Evolutionary conservation across 2,113 vertebrate genomes (phyloP).

Genomic region (Macquaria ambigua): DNA sequence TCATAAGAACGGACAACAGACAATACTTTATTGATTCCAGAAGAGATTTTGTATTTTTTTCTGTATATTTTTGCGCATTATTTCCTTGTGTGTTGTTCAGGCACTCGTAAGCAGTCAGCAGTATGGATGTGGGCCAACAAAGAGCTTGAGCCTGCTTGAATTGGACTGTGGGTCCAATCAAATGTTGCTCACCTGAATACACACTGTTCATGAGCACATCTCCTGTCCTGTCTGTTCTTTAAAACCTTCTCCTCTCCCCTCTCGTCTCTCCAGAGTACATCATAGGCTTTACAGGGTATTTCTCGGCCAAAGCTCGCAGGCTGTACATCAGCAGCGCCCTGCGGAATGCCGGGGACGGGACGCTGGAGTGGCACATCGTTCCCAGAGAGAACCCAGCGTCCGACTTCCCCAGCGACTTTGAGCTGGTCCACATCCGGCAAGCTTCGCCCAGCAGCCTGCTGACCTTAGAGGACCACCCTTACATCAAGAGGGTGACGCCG

Average conservation of each 20-base stretch:
- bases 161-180: background rate
- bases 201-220: background rate
- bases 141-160: background rate
- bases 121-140: background rate
- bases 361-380: slow-evolving; percentile 94
- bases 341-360: slow-evolving; percentile 84
- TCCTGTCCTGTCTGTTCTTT: background rate
- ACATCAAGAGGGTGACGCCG: slow-evolving; percentile 96
- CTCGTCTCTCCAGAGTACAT: slow-evolving; percentile 90
- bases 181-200: background rate
- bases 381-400: slow-evolving; percentile 96
- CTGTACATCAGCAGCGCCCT: slow-evolving; percentile 96
- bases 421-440: slow-evolving; percentile 94
- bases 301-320: slow-evolving; percentile 94
- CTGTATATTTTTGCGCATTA: no score
- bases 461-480: slow-evolving; percentile 93
- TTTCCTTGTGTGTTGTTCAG: background rate
- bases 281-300: slow-evolving; percentile 92
- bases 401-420: slow-evolving; percentile 98
- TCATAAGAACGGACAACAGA: background rate
- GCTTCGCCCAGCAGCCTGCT: slow-evolving; percentile 88
- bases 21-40: background rate
- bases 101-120: background rate
- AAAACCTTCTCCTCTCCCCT: background rate
- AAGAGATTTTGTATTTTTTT: background rate